These are phyloP conservation scores for Caranx ignobilis DNA, from an alignment of 2,113 vertebrate genomes.

Conservation along the genomic window DNA sequence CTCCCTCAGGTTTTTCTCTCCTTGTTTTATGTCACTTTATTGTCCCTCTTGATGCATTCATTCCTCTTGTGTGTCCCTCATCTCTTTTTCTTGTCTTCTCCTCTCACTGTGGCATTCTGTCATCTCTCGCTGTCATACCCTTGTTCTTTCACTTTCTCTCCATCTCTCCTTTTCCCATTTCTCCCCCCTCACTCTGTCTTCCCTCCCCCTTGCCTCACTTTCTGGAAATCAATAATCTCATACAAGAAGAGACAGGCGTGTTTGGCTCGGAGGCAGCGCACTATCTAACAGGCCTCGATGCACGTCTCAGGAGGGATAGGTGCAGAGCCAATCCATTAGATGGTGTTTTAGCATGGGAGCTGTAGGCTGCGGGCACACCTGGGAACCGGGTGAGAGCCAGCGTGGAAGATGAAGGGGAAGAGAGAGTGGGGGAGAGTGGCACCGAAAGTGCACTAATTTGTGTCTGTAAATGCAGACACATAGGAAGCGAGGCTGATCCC, in stretches of 20 bases:
- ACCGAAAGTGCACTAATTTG: background rate
- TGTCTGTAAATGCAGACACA: background rate
- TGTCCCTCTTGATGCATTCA: background rate
- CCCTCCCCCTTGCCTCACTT: conserved; percentile 21
- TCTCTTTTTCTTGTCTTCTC: conserved; percentile 6
- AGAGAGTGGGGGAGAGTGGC: background rate
- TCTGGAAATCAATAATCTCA: conserved; percentile 66
- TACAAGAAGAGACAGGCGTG: conserved; percentile 39
- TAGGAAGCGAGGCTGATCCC: background rate
- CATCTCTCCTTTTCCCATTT: conserved; percentile 8
- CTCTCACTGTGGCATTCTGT: conserved; percentile 4
- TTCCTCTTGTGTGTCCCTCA: conserved; percentile 4
- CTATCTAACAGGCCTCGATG: conserved; percentile 17
- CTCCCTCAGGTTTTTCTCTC: conserved; percentile 4
- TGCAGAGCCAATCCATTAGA: conserved; percentile 61
- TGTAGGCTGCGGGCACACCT: conserved; percentile 45
- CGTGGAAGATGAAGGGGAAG: conserved; percentile 3
- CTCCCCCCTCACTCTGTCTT: conserved; percentile 9
- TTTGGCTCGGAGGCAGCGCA: conserved; percentile 22
- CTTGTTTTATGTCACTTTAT: background rate
- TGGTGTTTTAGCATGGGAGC: conserved; percentile 46
- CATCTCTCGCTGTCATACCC: conserved; percentile 24
- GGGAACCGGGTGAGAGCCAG: conserved; percentile 35
- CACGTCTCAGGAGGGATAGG: conserved; percentile 17
- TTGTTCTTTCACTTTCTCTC: conserved; percentile 28